phyloP scores from a whole-genome alignment of 2,113 vertebrate species.

The Vidua macroura region DNA sequence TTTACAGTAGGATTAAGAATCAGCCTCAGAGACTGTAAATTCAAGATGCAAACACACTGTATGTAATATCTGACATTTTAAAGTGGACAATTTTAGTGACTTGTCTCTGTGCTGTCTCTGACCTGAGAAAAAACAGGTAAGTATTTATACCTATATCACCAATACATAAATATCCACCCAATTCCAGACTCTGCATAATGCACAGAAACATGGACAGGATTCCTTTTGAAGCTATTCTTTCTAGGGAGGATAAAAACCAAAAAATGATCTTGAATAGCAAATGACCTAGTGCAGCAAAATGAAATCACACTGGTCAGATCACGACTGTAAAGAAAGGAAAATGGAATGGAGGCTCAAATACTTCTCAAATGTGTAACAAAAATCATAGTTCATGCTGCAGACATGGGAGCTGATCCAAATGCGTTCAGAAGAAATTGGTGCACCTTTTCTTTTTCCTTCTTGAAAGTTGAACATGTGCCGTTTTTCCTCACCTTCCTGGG shows the following conservation, averaged over 20 bases:
- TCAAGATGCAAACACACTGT: background rate
- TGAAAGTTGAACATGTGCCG: slow-evolving; percentile 11
- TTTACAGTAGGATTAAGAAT: background rate
- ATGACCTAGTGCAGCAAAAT: slow-evolving; percentile 50
- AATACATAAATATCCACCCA: background rate
- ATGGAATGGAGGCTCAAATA: slow-evolving; percentile 41
- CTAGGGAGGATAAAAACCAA: background rate
- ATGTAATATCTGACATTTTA: background rate
- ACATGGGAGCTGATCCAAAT: slow-evolving; percentile 47
- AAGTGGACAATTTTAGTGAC: background rate
- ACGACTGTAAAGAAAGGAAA: slow-evolving; percentile 4
- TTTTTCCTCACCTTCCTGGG: slow-evolving; percentile 47
- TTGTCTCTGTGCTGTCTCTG: background rate
- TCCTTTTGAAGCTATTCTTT: background rate
- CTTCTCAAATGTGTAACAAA: slow-evolving; percentile 29
- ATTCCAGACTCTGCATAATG: background rate
- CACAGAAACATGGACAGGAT: background rate
- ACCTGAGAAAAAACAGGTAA: background rate
- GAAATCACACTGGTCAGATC: slow-evolving; percentile 39
- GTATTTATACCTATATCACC: background rate
- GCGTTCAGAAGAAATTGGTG: slow-evolving; percentile 5
- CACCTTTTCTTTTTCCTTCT: slow-evolving; percentile 49
- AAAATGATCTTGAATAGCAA: background rate
- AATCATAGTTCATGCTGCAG: slow-evolving; percentile 48
- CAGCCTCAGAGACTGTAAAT: background rate